Evolutionary conservation across 2,888 invertebrate genomes (phyloP).

Genomic region (Euzophera pinguis): DNA sequence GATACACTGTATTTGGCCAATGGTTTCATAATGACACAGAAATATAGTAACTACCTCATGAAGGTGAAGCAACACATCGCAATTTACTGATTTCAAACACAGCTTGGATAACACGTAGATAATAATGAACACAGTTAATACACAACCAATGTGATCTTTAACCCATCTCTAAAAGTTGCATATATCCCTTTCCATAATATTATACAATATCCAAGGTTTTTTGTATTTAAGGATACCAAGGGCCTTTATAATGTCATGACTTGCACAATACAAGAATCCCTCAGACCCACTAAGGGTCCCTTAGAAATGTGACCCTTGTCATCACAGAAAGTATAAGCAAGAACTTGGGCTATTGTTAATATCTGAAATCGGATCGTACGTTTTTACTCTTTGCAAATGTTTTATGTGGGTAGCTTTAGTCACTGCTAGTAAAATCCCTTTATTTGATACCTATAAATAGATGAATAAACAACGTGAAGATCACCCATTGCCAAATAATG

Average conservation of each 20-base stretch:
- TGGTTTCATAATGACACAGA: no score
- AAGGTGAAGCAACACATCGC: no score
- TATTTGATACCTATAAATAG: no score
- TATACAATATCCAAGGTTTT: neutral
- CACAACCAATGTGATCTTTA: no score
- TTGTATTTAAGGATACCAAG: neutral
- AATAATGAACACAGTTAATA: no score
- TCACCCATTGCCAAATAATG: no score
- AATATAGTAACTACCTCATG: no score
- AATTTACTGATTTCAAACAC: no score
- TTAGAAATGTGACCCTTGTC: slow-evolving; percentile 18
- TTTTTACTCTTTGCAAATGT: slow-evolving; percentile 3
- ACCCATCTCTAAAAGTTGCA: neutral
- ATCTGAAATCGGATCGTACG: neutral
- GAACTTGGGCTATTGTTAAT: neutral
- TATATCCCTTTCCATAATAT: neutral
- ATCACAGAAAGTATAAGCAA: neutral
- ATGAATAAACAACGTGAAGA: no score
- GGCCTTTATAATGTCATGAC: slow-evolving; percentile 11
- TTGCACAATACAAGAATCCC: slow-evolving; percentile 13
- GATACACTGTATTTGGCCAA: no score
- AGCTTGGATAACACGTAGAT: no score
- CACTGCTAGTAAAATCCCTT: no score
- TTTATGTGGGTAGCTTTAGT: neutral
- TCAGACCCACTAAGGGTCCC: slow-evolving; percentile 11